Evolutionary conservation across 2,113 vertebrate species (phyloP).

Genomic region (Martes martes): DNA sequence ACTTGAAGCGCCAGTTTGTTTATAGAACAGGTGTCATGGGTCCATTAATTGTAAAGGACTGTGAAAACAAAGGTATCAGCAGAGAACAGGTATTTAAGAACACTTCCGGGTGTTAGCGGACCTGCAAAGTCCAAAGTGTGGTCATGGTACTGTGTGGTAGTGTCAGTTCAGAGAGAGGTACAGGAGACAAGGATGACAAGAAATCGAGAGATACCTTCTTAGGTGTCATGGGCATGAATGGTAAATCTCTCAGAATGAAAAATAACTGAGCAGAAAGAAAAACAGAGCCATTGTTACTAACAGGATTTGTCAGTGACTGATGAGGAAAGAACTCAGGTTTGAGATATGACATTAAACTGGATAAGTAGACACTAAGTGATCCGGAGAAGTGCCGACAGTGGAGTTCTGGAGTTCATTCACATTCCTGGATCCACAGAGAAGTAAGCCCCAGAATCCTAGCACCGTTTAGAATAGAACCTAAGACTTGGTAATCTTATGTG

Average conservation of each 20-base stretch:
- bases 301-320: neutral
- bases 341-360: neutral
- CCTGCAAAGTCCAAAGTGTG: neutral
- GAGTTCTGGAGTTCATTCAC: neutral
- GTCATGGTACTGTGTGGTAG: fast-evolving
- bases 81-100: neutral
- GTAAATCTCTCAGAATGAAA: neutral
- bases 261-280: neutral
- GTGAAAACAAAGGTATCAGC: neutral
- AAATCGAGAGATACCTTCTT: neutral
- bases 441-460: neutral
- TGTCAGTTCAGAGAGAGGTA: neutral
- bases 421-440: neutral
- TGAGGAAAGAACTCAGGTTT: neutral
- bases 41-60: too few species aligned
- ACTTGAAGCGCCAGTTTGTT: neutral
- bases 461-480: neutral
- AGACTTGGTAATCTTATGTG: neutral
- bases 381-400: neutral
- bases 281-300: neutral
- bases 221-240: neutral
- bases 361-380: neutral
- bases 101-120: neutral
- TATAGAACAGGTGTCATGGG: neutral
- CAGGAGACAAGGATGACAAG: neutral